Percentiles rank a stretch among this genome's conserved stretches.
These are phyloP conservation scores for Paramormyrops hopkinsi DNA, from an alignment of 2,797 vertebrate genomes.

Conservation along the genomic window DNA sequence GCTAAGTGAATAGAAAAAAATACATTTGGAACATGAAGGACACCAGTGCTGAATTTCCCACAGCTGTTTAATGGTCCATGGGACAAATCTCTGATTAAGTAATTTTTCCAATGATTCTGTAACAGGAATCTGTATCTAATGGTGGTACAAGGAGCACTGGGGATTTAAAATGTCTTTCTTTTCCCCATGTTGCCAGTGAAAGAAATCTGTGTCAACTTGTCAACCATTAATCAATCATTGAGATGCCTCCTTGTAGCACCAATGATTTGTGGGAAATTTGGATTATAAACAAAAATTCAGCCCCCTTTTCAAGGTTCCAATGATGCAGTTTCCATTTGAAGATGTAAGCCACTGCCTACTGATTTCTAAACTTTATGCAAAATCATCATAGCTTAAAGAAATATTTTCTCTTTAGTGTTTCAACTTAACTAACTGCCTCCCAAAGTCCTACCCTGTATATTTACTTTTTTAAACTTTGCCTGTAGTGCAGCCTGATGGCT, in stretches of 20 bases:
- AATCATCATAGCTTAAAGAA: not conserved
- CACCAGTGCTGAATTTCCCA: not conserved
- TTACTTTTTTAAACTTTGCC: not conserved
- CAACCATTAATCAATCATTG: not conserved
- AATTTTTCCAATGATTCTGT: conserved; percentile 3
- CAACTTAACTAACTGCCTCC: not conserved
- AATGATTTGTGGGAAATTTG: not conserved
- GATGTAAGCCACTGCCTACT: not conserved
- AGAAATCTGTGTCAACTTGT: not conserved
- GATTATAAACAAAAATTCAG: not conserved
- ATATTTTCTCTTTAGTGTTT: not conserved
- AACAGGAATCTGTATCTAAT: not conserved
- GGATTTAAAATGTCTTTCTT: not conserved
- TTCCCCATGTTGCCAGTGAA: not conserved
- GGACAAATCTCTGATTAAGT: not conserved
- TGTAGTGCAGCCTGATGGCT: not conserved
- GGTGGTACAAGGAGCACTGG: not conserved
- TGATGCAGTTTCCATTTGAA: not conserved
- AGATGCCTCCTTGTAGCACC: not conserved
- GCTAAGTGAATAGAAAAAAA: not conserved
- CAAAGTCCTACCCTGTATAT: not conserved
- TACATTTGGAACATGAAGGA: not conserved
- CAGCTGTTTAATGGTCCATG: not conserved
- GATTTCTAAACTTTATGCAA: not conserved
- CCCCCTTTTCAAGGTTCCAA: not conserved